Base-by-base conservation (phyloP, 2,797 vertebrate species). In the Syngnathus acus region DNA sequence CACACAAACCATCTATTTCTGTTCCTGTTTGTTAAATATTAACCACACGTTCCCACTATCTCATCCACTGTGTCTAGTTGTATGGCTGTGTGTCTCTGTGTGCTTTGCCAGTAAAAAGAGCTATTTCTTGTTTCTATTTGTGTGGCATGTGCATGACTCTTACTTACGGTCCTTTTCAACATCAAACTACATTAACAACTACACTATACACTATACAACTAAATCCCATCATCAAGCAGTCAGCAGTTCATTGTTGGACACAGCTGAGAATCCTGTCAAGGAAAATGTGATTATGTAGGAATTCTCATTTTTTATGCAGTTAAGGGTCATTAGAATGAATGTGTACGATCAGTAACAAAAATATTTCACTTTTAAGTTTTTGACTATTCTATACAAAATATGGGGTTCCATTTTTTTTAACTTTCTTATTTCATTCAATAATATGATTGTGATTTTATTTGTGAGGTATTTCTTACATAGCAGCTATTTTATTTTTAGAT, bases 21-120 rank as follows among this genome's bases (percentile, higher is more conserved):
- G 88, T 77, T 87, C 77, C 80, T 82, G 80, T 85, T 85, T 86
- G 87, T 90, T 90, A 90, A 90, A 89, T 90, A 90, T 90, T 90
- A 89, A 90, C 79, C 80, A 86, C 84, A 84, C 82, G 79, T 78
- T 86, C 80, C 80, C 65, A 66, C 81, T 80, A 81, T 87, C 80
- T 82, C 77, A 76, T 84, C 78, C 79, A 70, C 74, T 72, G 78
- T 73, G 77, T 74, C 67, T 74, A 76, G 68, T 72, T 79, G 74
- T 71, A 55, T 65, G 70, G 54, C 43, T 72, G 54, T 65, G 65
- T 67, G 78, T 58, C 50, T 66, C n/a, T 62, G 21, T 60, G 53
- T 70, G 72, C 71, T 68, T 66, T 53, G 47, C 61, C 73, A 74
- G 73, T 47, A 70, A 68, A 51, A 51, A 73, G 60, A 69, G 72